phyloP scores from a whole-genome alignment of 1,140 invertebrate species.

The Rhynchophorus ferrugineus region DNA sequence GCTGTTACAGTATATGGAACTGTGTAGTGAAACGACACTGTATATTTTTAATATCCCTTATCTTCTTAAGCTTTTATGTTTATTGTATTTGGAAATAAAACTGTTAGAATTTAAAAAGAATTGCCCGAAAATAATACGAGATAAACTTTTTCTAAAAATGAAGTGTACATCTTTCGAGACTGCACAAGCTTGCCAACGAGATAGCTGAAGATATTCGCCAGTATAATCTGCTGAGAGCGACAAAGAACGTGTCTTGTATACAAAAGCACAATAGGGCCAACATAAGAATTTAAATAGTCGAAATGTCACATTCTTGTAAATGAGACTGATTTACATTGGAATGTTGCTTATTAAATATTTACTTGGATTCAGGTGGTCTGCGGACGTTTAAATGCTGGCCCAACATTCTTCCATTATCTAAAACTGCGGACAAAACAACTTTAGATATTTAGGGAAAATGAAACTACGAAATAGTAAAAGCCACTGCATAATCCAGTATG shows the following conservation, averaged over 20 bases:
- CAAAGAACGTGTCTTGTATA: conserved; percentile 34
- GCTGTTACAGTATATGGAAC: too few relatives aligned
- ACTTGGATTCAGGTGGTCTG: conserved; percentile 22
- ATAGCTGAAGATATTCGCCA: conserved; percentile 36
- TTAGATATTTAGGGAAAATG: conserved; percentile 15
- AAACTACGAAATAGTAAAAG: conserved; percentile 8
- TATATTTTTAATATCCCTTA: too few relatives aligned
- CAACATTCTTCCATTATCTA: conserved; percentile 20
- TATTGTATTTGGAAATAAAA: not conserved
- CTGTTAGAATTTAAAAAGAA: not conserved
- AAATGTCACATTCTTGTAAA: conserved; percentile 37
- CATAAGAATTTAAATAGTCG: conserved; percentile 38
- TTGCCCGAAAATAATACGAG: not conserved
- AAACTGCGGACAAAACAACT: conserved; percentile 19
- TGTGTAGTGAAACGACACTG: too few relatives aligned
- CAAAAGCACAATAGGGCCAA: conserved; percentile 24
- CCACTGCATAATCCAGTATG: conserved; percentile 2
- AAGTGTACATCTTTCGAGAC: conserved; percentile 19
- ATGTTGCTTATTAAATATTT: conserved; percentile 40
- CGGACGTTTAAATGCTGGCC: conserved; percentile 18
- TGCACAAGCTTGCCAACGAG: conserved; percentile 34
- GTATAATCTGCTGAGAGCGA: conserved; percentile 36
- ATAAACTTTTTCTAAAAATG: conserved; percentile 8
- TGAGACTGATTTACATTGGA: conserved; percentile 40
- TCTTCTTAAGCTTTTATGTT: not conserved